Conservation (phyloP, 2,113 vertebrate species). For the Varanus komodoensis region DNA sequence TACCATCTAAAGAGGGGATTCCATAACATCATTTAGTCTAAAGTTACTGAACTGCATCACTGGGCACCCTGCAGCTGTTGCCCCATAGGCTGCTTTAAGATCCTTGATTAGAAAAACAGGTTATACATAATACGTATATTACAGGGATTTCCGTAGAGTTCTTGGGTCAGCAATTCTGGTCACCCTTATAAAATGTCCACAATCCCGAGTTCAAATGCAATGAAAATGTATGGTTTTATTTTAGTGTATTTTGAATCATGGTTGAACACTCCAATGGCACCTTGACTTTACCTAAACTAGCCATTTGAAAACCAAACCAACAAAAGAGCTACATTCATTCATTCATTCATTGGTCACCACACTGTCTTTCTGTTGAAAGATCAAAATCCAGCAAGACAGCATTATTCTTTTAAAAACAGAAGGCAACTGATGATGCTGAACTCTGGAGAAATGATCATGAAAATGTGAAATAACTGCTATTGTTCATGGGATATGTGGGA, state of each 20-base stretch:
- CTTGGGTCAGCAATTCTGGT: neutral
- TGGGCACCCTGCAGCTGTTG: neutral
- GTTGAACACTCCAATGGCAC: too few species aligned
- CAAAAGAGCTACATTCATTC: neutral
- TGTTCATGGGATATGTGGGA: too few species aligned
- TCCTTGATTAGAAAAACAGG: neutral
- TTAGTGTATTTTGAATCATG: neutral
- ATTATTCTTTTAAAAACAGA: conserved; percentile 51
- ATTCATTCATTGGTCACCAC: rapidly evolving
- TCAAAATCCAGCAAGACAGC: conserved; percentile 49
- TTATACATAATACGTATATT: neutral
- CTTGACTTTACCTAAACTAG: too few species aligned
- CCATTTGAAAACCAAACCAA: conserved; percentile 62
- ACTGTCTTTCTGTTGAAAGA: rapidly evolving
- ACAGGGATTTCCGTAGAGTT: neutral
- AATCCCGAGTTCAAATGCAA: neutral
- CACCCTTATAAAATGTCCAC: neutral
- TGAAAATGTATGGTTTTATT: neutral
- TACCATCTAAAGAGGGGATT: neutral
- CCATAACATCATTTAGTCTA: neutral
- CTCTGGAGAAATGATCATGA: conserved; percentile 19
- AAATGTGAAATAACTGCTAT: neutral
- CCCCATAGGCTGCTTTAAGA: neutral
- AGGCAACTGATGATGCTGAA: conserved; percentile 28
- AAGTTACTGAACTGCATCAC: neutral